Percentiles rank a stretch among this genome's conserved stretches.
Conservation (phyloP, 2,113 vertebrate genomes). For the Macrotus californicus region DNA sequence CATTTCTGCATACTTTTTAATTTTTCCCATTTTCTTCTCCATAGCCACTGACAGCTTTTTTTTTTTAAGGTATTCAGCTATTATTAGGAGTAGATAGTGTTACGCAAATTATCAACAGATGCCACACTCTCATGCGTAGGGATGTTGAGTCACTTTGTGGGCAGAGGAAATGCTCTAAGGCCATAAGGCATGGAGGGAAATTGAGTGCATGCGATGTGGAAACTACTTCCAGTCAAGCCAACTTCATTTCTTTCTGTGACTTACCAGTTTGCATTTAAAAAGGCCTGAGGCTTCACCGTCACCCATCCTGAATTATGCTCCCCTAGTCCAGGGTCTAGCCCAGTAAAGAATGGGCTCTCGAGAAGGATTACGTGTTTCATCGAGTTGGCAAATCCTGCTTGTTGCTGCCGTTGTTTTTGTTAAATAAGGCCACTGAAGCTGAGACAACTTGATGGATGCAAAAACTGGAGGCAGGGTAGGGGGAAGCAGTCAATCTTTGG, state of each 20-base stretch:
- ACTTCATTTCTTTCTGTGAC: not conserved
- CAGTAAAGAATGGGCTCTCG: not conserved
- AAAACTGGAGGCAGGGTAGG: not conserved
- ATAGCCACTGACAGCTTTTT: not conserved
- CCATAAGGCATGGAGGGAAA: not conserved
- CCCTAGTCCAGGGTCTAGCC: not conserved
- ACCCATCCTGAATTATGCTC: not conserved
- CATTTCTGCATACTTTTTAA: not conserved
- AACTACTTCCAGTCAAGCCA: not conserved
- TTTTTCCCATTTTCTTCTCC: not conserved
- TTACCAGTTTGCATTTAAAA: not conserved
- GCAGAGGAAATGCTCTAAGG: not conserved
- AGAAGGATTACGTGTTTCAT: not conserved
- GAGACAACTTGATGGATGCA: not conserved
- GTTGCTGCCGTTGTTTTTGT: not conserved
- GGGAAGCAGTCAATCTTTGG: not conserved
- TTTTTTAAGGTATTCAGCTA: not conserved
- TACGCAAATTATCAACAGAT: not conserved
- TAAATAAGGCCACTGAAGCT: not conserved
- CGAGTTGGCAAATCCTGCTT: not conserved
- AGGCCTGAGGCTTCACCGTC: not conserved
- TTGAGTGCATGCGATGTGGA: not conserved
- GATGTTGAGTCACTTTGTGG: not conserved
- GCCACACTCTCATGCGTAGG: not conserved
- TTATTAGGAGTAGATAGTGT: not conserved